Evolutionary conservation across 2,888 invertebrate genomes (phyloP).

Genomic region (Synanthedon andrenaeformis): DNA sequence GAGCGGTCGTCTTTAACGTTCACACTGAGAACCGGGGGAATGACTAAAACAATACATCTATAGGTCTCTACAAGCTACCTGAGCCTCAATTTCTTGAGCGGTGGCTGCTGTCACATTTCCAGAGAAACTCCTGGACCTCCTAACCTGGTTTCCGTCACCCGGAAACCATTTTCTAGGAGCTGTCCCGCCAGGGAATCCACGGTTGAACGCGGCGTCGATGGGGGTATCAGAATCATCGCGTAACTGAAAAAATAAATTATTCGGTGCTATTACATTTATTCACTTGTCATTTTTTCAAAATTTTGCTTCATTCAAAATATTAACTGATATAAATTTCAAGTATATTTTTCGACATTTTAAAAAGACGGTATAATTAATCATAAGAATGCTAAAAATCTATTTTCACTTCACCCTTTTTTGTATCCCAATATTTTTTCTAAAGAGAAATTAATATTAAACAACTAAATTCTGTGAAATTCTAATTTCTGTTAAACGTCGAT

Average conservation of each 20-base stretch:
- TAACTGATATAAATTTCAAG: too few relatives aligned
- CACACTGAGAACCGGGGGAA: not conserved
- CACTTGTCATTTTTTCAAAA: too few relatives aligned
- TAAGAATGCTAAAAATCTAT: too few relatives aligned
- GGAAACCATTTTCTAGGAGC: conserved; percentile 61
- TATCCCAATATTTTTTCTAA: too few relatives aligned
- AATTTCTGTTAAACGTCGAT: too few relatives aligned
- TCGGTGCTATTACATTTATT: too few relatives aligned
- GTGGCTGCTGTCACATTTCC: conserved; percentile 41
- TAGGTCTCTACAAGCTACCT: not conserved
- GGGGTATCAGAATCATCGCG: conserved; percentile 56
- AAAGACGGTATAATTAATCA: too few relatives aligned
- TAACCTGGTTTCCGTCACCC: conserved; percentile 66
- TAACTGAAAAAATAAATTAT: conserved; percentile 27
- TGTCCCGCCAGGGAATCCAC: conserved; percentile 49
- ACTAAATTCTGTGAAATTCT: too few relatives aligned
- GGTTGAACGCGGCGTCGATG: conserved; percentile 34
- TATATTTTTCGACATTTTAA: too few relatives aligned
- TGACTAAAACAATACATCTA: not conserved
- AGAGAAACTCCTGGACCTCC: conserved; percentile 72
- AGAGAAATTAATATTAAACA: too few relatives aligned
- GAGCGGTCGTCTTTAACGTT: not conserved
- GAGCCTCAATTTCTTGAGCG: conserved; percentile 16
- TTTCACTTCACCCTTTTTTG: too few relatives aligned
- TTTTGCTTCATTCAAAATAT: too few relatives aligned